Percentiles rank a stretch among this genome's conserved stretches.
These are phyloP conservation scores for Galaxias olidus DNA, from an alignment of 2,797 vertebrate species.

Conservation along the genomic window DNA sequence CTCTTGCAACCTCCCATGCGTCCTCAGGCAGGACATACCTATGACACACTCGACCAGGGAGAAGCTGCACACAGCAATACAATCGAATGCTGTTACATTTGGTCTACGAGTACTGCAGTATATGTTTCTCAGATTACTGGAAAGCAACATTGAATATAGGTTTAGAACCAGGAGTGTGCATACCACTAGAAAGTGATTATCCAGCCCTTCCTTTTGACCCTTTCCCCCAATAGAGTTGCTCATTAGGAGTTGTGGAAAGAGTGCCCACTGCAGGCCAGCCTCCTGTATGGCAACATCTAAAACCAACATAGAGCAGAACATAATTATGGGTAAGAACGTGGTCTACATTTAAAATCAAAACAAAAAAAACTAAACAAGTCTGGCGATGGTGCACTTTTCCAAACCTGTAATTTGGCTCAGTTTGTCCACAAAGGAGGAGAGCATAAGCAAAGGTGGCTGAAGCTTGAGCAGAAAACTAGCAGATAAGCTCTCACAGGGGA, in stretches of 20 bases:
- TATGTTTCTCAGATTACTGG: background rate
- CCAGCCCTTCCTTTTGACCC: slow-evolving; percentile 12
- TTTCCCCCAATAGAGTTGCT: slow-evolving; percentile 17
- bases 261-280: slow-evolving; percentile 72
- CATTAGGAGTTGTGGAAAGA: slow-evolving; percentile 66
- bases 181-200: slow-evolving; percentile 61
- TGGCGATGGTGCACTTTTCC: slow-evolving; percentile 11
- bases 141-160: background rate
- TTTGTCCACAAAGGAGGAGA: slow-evolving; percentile 61
- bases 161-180: background rate
- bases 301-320: background rate
- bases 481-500: slow-evolving; percentile 61
- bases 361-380: no score
- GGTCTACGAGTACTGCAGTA: background rate
- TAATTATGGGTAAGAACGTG: background rate
- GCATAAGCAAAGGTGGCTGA: slow-evolving; percentile 71
- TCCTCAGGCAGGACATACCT: slow-evolving; percentile 69
- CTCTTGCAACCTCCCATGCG: slow-evolving; percentile 58
- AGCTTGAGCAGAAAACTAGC: slow-evolving; percentile 81
- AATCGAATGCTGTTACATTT: no score
- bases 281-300: slow-evolving; percentile 59
- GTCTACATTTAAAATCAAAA: background rate
- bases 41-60: slow-evolving; percentile 71
- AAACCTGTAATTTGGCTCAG: slow-evolving; percentile 78
- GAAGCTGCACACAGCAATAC: slow-evolving; percentile 58